Percentiles rank a stretch among this genome's conserved stretches.
Conservation (phyloP, 2,888 invertebrate species). For the Caenorhabditis sp. region DNA sequence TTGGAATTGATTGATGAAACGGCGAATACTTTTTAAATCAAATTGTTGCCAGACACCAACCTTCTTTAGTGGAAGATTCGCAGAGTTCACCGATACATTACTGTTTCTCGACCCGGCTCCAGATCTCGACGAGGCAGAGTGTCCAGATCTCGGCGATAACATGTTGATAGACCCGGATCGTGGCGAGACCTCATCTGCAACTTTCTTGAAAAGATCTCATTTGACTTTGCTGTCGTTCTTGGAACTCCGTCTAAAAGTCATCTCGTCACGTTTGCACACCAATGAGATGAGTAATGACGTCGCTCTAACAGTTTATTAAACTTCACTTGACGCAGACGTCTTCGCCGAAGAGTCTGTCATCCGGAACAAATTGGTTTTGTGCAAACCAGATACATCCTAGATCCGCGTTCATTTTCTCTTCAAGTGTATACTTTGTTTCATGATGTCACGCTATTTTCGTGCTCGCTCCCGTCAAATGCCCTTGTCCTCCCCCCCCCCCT, state of each 20-base stretch:
- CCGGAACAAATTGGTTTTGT: slow-evolving; percentile 27
- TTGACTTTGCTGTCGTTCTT: no score
- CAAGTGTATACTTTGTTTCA: not conserved
- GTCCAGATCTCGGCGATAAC: slow-evolving; percentile 61
- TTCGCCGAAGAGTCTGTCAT: slow-evolving; percentile 12
- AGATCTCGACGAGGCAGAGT: slow-evolving; percentile 57
- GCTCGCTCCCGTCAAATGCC: not conserved
- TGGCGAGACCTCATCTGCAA: slow-evolving; percentile 67
- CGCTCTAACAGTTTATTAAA: slow-evolving; percentile 22
- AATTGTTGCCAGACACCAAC: no score
- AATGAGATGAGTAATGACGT: slow-evolving; percentile 15
- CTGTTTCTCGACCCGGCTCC: slow-evolving; percentile 56
- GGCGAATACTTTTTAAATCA: no score
- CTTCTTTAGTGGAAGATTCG: slow-evolving; percentile 71
- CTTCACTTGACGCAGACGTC: slow-evolving; percentile 2
- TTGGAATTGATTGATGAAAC: no score
- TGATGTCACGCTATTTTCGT: slow-evolving; percentile 30
- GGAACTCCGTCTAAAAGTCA: not conserved
- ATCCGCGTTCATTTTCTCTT: slow-evolving; percentile 21
- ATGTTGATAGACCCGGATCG: slow-evolving; percentile 67
- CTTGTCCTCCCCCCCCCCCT: not conserved
- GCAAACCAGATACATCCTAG: not conserved
- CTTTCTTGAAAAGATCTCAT: not conserved
- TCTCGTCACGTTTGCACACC: slow-evolving; percentile 6
- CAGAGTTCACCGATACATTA: slow-evolving; percentile 48